Evolutionary conservation across 2,888 invertebrate species (phyloP), one percentile per base, ranked within the genome.

Genomic region (Cosmopolites sordidus): DNA sequence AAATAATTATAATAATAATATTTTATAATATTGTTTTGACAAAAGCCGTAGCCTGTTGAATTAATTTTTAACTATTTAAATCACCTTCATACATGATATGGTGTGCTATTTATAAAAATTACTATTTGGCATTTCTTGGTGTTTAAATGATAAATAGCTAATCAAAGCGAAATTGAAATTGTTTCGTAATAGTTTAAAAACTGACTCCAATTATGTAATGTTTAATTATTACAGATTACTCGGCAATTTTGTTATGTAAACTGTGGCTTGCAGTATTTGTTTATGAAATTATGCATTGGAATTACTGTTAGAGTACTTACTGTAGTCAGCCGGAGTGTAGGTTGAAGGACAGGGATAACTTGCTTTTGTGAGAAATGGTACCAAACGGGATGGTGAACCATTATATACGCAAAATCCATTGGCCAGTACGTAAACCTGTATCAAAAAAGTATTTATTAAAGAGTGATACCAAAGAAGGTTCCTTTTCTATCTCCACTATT

Each of bases 321-420:
- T 66, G 45, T 83, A 89, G 72, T 90, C 90, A 1, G 89, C 87
- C 0, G 89, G 89, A 65, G 89, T 90, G 73, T 89, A 83, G 22
- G 86, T 87, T 11, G 81, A 79, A 1, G 89, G 89, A 68, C 90
- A 90, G 2, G 81, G 72, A 55, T 84, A 78, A 9, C 83, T 83
- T 18, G 81, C 76, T 47, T 80, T 78, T 1, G 80, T 72, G 54
- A 89, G 73, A 69, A 82, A 88, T 1, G 87, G 85, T 0, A 90
- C 81, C 2, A 90, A 73, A n/a, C 82, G 78, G 11, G 76, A 74
- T 0, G 86, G 80, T 1, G 82, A 77, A 12, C 90, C 90, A 72
- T 86, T 79, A 61, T 82, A 86, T 30, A 84, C 76, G 67, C 83
- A 84, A 63, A 78, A 75, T 1, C 85, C 86, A 54, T 78, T 77